phyloP scores from a whole-genome alignment of 2,888 invertebrate species.

The Pseudococcus longispinus region DNA sequence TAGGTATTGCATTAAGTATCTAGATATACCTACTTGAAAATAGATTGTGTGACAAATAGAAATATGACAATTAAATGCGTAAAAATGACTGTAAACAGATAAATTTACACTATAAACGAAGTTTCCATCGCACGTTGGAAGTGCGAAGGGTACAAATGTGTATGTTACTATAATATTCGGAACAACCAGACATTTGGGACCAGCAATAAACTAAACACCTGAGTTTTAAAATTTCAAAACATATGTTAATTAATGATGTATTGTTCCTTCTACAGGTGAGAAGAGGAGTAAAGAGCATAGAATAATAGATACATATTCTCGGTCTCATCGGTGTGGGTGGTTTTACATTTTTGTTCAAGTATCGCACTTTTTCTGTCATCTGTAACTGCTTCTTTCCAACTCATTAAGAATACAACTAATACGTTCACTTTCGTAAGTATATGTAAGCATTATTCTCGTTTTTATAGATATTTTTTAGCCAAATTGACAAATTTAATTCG shows the following conservation, averaged over 20 bases:
- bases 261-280: conserved; percentile 48
- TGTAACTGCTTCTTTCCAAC: neutral
- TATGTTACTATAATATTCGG: conserved; percentile 50
- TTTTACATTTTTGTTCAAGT: conserved; percentile 48
- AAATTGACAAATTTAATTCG: too few species aligned
- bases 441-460: neutral
- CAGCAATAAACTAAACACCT: conserved; percentile 54
- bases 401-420: neutral
- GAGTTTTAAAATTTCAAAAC: conserved; percentile 57
- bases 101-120: conserved; percentile 47
- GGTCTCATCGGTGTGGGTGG: conserved; percentile 33
- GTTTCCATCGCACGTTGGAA: conserved; percentile 9
- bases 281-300: neutral
- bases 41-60: conserved; percentile 49
- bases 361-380: conserved; percentile 46
- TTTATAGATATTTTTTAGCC: too few species aligned
- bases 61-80: conserved; percentile 53
- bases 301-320: conserved; percentile 35
- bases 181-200: conserved; percentile 49
- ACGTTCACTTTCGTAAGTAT: neutral
- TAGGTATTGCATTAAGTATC: too few species aligned
- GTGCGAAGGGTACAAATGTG: conserved; percentile 49
- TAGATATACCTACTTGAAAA: too few species aligned
- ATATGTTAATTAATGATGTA: conserved; percentile 57
- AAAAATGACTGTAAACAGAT: conserved; percentile 52